Evolutionary conservation across 2,797 vertebrate genomes (phyloP), one percentile per base, ranked within the genome.

Genomic region (Squalus acanthias): DNA sequence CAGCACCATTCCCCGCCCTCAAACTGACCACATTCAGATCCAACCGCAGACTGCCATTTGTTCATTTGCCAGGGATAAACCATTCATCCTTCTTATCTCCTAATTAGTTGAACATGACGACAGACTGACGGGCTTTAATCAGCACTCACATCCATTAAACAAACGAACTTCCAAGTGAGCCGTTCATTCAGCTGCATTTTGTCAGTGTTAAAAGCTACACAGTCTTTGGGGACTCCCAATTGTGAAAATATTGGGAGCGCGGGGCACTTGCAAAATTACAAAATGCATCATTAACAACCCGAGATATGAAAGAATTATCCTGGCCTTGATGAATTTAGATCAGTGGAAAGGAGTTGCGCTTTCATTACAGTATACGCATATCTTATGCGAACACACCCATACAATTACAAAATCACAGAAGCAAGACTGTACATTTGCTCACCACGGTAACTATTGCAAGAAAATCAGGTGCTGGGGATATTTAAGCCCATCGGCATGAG

Each of bases 21-120:
- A 22, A 24, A 85, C 39, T 39, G 39, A 85, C 26, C 46, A 85
- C 46, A 85, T 22, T 20, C 46, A 24, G 82, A 85, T 24, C 82
- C 39, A 85, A 85, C 39, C 20, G 7, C 82, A 24, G 20, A 85
- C 22, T 24, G 82, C 39, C 76, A 24, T 85, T 22, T 85, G 82
- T 50, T 85, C 46, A 24, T 85, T 24, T 50, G 82, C 82, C 82
- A 50, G 20, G 82, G 1, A 50, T 22, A 50, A 85, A 85, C 82
- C 46, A 50, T 50, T 85, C 82, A 50, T 50, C 70, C 50, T 76
- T 70, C 72, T 94, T 39, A 94, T 39, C 60, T 85, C n/a, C 95
- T 96, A 96, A 96, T 96, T 89, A 96, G n/a, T 70, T 20, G 24
- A n/a, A 60, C 15, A 79, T 82, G 89, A 53, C 67, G 96, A 96